These are phyloP conservation scores for Chaenodraco wilsoni DNA, from an alignment of 2,797 vertebrate genomes.

Conservation along the genomic window DNA sequence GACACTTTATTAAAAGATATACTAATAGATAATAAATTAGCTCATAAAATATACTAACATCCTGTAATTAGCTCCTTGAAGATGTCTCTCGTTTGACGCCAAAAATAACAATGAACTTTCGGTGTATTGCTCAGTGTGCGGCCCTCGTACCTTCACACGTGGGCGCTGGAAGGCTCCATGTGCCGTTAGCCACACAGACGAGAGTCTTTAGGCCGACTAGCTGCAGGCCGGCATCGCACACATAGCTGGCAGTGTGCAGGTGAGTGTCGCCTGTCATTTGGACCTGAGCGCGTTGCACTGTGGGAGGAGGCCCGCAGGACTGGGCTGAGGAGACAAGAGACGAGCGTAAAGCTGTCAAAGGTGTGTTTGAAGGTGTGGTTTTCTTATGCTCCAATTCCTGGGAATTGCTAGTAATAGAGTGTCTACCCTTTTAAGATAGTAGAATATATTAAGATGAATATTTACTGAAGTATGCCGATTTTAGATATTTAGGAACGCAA, in stretches of 20 bases:
- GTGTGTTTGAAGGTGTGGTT: neutral
- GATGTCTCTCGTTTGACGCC: no score
- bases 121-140: neutral
- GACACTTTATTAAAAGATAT: no score
- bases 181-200: conserved; percentile 87
- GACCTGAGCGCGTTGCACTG: conserved; percentile 81
- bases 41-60: no score
- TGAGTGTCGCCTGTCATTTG: conserved; percentile 74
- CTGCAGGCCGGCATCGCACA: conserved; percentile 82
- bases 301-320: conserved; percentile 84
- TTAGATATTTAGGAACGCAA: neutral
- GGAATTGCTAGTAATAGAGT: no score
- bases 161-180: conserved; percentile 89
- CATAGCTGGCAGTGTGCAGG: conserved; percentile 82
- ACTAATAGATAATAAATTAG: no score
- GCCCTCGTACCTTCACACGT: conserved; percentile 83
- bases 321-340: conserved; percentile 70
- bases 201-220: conserved; percentile 84
- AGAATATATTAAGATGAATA: no score
- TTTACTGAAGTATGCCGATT: no score
- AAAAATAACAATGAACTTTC: neutral
- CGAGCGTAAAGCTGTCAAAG: neutral
- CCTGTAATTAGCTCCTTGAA: no score
- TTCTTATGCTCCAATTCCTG: no score
- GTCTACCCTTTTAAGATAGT: no score